Evolutionary conservation across 2,888 invertebrate genomes (phyloP), one percentile per base, ranked within the genome.

Genomic region (Furcula furcula): DNA sequence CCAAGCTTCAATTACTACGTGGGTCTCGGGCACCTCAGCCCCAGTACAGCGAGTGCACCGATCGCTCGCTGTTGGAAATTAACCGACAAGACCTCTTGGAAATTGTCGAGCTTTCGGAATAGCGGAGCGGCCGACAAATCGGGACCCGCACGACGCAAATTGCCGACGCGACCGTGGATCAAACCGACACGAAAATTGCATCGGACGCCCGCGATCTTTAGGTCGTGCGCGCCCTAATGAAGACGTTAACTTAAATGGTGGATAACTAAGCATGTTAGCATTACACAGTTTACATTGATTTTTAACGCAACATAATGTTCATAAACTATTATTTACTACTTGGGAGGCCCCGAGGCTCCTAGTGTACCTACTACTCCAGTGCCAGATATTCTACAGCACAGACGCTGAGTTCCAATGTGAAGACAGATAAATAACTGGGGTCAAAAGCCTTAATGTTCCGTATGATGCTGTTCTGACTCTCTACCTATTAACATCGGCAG

Each of bases 191-290:
- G 74, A 76, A 82, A 86, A 85, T 86, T 84, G 76, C 78, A 69
- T 52, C 60, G 65, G 69, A 65, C 65, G 36, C 68, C 62, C 62
- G 70, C 74, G 66, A 78, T 75, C 73, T 70, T 67, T 68, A 75
- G 78, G 76, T 84, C 85, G 80, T 83, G 84, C 73, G 56, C 65
- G 46, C 56, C 62, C 71, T 84, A 84, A 87, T 87, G 81, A 86
- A 87, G 86, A 85, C 79, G 79, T 87, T 83, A 80, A 79, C 68
- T 65, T 70, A 76, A 82, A 75, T 74, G 78, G 77, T 74, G 72
- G 68, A 64, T 61, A 48, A 65, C 76, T 75, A 73, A 71, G 72
- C 66, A 78, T 72, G 62, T 79, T n/a, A n/a, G n/a, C n/a, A n/a
- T n/a, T 77, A 76, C 70, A 64, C 67, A 16, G 12, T 34, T 75